Conservation (phyloP, 2,113 vertebrate genomes). For the Laticauda colubrina region DNA sequence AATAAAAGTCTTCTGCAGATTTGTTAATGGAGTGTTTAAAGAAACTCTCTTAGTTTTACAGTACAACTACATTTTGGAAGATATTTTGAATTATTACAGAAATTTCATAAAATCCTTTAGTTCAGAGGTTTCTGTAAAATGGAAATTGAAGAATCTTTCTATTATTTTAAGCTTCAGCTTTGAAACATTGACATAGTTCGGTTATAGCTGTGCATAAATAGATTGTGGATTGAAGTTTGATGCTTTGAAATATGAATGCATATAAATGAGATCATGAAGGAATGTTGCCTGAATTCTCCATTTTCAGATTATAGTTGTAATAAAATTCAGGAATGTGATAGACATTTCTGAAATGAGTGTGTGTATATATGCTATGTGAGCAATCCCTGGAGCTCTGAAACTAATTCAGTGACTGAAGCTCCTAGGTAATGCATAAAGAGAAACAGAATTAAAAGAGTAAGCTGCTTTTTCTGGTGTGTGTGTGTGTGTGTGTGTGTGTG, state of each 20-base stretch:
- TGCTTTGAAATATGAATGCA: neutral
- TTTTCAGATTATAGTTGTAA: neutral
- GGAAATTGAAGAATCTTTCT: neutral
- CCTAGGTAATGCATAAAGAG: neutral
- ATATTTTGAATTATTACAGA: neutral
- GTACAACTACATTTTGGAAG: neutral
- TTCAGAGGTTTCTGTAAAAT: neutral
- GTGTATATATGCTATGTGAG: neutral
- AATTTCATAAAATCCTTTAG: neutral
- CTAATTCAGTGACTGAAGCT: neutral
- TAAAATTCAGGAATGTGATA: neutral
- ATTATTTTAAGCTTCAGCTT: neutral
- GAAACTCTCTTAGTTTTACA: neutral
- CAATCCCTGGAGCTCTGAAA: neutral
- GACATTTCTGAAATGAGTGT: neutral
- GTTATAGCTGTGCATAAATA: neutral
- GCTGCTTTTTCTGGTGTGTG: too few relatives aligned
- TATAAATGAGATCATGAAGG: neutral
- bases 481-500: too few relatives aligned
- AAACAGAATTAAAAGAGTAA: neutral
- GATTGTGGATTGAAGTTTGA: neutral
- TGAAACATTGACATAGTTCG: neutral
- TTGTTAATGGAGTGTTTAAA: neutral
- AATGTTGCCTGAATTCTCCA: neutral
- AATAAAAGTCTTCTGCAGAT: neutral